A percentile compares a stretch with the other conserved stretches of the same genome.
These are phyloP conservation scores for Patella vulgata DNA, from an alignment of 1,140 invertebrate species.

Conservation along the genomic window DNA sequence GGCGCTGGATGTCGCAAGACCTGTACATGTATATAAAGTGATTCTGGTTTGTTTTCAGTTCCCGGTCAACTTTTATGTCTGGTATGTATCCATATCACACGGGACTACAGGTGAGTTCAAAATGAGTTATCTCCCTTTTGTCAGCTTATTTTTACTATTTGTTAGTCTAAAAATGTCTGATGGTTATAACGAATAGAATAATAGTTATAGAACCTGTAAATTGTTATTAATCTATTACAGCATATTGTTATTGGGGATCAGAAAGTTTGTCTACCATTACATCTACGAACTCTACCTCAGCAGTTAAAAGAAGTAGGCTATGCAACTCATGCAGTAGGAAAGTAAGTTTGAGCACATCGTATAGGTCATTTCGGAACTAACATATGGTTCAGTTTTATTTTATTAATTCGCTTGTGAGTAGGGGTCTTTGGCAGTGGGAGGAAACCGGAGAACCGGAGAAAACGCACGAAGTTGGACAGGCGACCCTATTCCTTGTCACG, in stretches of 20 bases:
- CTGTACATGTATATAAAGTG: too few relatives aligned
- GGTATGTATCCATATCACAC: constrained; percentile 36
- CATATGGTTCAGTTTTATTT: too few relatives aligned
- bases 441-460: too few relatives aligned
- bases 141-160: background rate
- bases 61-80: constrained; percentile 32
- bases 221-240: constrained; percentile 2
- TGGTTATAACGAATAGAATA: too few relatives aligned
- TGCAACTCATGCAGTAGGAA: constrained; percentile 27
- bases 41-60: constrained; percentile 19
- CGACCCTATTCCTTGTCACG: too few relatives aligned
- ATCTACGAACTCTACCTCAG: constrained; percentile 27
- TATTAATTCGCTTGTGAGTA: too few relatives aligned
- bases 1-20: too few relatives aligned
- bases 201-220: background rate
- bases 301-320: constrained; percentile 27
- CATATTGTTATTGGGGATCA: constrained; percentile 15
- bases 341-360: constrained; percentile 8
- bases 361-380: too few relatives aligned
- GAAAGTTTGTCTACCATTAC: constrained; percentile 10
- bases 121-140: background rate
- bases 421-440: too few relatives aligned
- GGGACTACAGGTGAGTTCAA: constrained; percentile 27
- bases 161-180: too few relatives aligned
- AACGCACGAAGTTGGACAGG: too few relatives aligned